These are phyloP conservation scores for Meliscaeva auricollis DNA, from an alignment of 2,888 invertebrate species.

Conservation along the genomic window DNA sequence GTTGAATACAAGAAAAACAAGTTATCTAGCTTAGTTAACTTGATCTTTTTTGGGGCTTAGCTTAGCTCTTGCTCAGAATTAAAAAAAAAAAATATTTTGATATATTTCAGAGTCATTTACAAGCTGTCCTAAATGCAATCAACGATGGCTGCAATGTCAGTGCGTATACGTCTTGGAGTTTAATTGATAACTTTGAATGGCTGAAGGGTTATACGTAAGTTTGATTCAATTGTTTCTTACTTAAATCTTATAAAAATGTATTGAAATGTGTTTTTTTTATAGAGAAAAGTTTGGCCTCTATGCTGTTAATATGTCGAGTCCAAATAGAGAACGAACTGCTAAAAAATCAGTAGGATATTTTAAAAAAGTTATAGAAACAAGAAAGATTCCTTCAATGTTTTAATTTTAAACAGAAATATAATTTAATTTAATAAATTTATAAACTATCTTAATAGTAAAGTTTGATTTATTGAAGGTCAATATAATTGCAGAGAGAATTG, in stretches of 20 bases:
- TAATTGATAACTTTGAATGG: conserved; percentile 82
- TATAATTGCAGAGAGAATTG: too few relatives aligned
- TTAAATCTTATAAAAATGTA: conserved; percentile 1
- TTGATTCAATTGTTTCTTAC: not conserved
- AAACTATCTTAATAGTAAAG: too few relatives aligned
- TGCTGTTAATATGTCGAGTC: conserved; percentile 87
- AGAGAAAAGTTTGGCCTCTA: conserved; percentile 89
- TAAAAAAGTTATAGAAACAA: conserved; percentile 84
- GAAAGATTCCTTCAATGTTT: conserved; percentile 14
- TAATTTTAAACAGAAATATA: not conserved
- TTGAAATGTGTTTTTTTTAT: conserved; percentile 78
- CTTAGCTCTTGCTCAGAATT: too few relatives aligned
- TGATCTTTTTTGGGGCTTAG: too few relatives aligned
- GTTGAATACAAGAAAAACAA: too few relatives aligned
- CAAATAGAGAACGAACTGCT: conserved; percentile 86
- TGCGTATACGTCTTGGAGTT: conserved; percentile 80
- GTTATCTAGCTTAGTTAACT: too few relatives aligned
- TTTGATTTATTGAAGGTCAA: too few relatives aligned
- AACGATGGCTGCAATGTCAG: conserved; percentile 80
- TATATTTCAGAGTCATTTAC: conserved; percentile 82
- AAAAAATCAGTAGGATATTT: conserved; percentile 87
- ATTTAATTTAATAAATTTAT: too few relatives aligned
- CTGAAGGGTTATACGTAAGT: conserved; percentile 80
- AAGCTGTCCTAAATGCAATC: conserved; percentile 79
- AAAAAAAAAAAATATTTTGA: too few relatives aligned